Evolutionary conservation across 2,797 vertebrate species (phyloP).

Genomic region (Onychomys leucogaster): DNA sequence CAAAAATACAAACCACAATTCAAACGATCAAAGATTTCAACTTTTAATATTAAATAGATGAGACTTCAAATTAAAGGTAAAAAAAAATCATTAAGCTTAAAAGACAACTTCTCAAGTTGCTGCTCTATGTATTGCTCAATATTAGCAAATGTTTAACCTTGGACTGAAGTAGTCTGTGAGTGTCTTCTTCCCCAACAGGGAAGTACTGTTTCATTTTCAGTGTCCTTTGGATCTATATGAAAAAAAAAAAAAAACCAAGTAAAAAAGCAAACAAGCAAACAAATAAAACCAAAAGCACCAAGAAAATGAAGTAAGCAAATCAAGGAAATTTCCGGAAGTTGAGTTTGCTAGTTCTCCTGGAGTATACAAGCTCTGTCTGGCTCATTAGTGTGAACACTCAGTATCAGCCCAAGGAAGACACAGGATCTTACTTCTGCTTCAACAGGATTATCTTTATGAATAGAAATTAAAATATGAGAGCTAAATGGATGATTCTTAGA

Average conservation of each 20-base stretch:
- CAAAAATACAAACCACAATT: constrained; percentile 22
- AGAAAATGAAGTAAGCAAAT: neutral
- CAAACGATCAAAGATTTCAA: neutral
- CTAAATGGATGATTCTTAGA: neutral
- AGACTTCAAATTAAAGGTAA: constrained; percentile 14
- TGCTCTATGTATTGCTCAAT: neutral
- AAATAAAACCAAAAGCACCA: constrained; percentile 24
- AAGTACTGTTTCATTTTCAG: neutral
- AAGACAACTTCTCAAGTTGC: constrained; percentile 11
- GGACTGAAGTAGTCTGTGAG: neutral
- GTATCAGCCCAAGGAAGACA: neutral
- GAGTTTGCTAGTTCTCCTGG: neutral
- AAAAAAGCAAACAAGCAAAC: neutral
- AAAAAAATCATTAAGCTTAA: neutral
- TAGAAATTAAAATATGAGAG: neutral
- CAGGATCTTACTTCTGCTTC: constrained; percentile 6
- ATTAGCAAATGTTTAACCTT: neutral
- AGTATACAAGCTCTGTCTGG: neutral
- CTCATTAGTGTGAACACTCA: neutral
- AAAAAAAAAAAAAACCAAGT: neutral
- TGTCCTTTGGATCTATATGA: neutral
- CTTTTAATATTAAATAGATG: neutral
- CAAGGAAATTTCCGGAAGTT: neutral
- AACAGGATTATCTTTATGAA: neutral
- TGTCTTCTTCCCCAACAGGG: neutral